A percentile compares a stretch with the other conserved stretches of the same genome.
phyloP scores from a whole-genome alignment of 2,113 vertebrate genomes.

The Dicentrarchus labrax region DNA sequence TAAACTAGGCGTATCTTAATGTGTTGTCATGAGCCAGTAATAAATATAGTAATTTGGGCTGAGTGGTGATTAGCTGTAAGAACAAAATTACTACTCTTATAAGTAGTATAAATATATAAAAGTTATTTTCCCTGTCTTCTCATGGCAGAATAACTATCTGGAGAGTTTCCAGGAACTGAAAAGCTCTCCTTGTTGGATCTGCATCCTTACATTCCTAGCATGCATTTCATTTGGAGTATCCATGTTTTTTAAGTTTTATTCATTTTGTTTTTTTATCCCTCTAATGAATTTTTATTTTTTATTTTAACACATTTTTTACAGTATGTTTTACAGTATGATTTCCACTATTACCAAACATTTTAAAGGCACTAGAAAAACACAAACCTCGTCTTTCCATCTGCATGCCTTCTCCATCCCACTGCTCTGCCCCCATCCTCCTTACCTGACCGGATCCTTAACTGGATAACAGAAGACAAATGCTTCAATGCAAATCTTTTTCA shows the following conservation, averaged over 20 bases:
- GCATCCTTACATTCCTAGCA: background rate
- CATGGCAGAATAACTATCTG: background rate
- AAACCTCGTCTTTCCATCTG: background rate
- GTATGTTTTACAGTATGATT: background rate
- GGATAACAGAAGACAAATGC: constrained; percentile 50
- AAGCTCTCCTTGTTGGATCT: background rate
- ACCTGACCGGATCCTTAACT: constrained; percentile 22
- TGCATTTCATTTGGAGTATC: background rate
- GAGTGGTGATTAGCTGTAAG: background rate
- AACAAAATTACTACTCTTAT: background rate
- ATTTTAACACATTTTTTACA: background rate
- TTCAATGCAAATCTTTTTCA: constrained; percentile 60
- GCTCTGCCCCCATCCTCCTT: background rate
- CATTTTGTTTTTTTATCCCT: background rate
- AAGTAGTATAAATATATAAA: background rate
- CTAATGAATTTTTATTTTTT: background rate
- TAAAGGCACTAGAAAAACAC: background rate
- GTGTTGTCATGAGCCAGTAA: background rate
- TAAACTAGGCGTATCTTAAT: background rate
- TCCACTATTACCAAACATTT: background rate
- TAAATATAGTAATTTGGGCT: background rate
- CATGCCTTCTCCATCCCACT: background rate
- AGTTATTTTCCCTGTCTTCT: too few relatives aligned
- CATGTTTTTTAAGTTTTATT: background rate
- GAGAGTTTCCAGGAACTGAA: background rate